Evolutionary conservation across 2,113 vertebrate genomes (phyloP).

Genomic region (Crotalus tigris): DNA sequence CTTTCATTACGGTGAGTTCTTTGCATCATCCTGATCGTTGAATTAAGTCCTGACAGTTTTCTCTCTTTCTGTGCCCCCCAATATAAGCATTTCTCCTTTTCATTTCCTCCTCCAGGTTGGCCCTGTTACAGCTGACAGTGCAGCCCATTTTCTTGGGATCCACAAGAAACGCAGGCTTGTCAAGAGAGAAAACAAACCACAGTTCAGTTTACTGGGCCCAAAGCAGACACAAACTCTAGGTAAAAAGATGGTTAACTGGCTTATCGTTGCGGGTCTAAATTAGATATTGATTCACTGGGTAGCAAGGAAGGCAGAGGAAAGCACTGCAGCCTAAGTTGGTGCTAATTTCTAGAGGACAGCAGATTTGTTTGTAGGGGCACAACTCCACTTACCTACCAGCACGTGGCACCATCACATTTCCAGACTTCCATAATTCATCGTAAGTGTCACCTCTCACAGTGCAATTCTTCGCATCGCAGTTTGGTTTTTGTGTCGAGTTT

Average conservation of each 20-base stretch:
- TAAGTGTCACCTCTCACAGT: too few relatives aligned
- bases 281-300: constrained; percentile 45
- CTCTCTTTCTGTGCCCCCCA: constrained; percentile 4
- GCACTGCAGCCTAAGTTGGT: constrained; percentile 31
- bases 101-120: constrained; percentile 34
- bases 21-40: not conserved
- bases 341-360: constrained; percentile 25
- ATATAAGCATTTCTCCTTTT: not conserved
- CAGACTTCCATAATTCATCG: not conserved
- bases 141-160: not conserved
- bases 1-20: not conserved
- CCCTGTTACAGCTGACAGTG: constrained; percentile 36
- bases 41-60: not conserved
- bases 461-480: too few relatives aligned
- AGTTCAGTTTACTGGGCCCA: not conserved
- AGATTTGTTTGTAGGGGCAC: constrained; percentile 18
- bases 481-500: not conserved
- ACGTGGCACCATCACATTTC: not conserved
- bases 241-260: constrained; percentile 23
- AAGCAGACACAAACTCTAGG: constrained; percentile 12
- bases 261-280: not conserved
- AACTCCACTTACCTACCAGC: not conserved
- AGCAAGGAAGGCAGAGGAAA: constrained; percentile 25
- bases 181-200: not conserved
- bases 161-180: constrained; percentile 17